A percentile compares a stretch with the other conserved stretches of the same genome.
These are phyloP conservation scores for Leptoclinus maculatus DNA, from an alignment of 2,797 vertebrate genomes.

Conservation along the genomic window DNA sequence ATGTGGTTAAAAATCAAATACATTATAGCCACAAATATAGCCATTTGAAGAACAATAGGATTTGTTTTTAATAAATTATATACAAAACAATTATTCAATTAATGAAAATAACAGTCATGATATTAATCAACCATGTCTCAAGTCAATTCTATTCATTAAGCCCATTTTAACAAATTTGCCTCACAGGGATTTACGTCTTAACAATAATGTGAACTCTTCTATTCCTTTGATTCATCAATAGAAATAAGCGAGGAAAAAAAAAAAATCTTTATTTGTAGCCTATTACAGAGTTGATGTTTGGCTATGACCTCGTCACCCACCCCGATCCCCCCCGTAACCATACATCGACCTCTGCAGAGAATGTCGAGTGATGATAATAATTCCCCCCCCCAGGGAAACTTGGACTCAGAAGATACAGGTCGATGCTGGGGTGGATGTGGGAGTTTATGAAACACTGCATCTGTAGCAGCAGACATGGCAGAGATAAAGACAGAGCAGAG, in stretches of 20 bases:
- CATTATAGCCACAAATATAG: no score
- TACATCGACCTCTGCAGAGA: conserved; percentile 28
- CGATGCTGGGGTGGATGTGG: conserved; percentile 23
- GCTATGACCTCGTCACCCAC: conserved; percentile 19
- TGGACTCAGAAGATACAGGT: conserved; percentile 24
- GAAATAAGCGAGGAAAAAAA: neutral
- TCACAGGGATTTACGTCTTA: neutral
- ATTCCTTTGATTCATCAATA: neutral
- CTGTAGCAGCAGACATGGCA: conserved; percentile 27
- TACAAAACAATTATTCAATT: neutral
- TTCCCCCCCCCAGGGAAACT: conserved; percentile 9
- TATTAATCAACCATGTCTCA: neutral
- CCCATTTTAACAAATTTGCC: neutral
- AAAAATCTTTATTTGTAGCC: neutral
- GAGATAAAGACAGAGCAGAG: conserved; percentile 29
- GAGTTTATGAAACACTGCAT: conserved; percentile 50
- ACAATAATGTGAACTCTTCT: neutral
- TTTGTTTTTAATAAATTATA: neutral
- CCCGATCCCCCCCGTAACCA: neutral
- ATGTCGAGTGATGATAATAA: conserved; percentile 39
- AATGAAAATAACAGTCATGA: neutral
- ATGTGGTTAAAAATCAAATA: neutral
- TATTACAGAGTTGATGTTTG: conserved; percentile 6
- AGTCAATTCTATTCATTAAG: neutral
- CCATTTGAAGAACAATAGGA: neutral